Evolutionary conservation across 2,888 invertebrate genomes (phyloP).

Genomic region (Drosophila tanythrix): DNA sequence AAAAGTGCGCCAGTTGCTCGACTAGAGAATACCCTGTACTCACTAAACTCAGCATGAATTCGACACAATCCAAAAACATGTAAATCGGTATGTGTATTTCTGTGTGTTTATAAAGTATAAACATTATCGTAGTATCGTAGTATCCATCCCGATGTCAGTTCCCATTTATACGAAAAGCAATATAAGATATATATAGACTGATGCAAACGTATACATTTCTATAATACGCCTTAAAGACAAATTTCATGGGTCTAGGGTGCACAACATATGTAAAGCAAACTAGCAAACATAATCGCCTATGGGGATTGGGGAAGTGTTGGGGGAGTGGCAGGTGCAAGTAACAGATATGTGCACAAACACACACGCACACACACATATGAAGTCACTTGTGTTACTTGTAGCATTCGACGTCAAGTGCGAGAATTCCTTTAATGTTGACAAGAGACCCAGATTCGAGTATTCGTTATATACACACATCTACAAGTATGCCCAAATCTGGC

Average conservation of each 20-base stretch:
- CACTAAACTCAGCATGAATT: not conserved
- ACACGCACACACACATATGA: constrained; percentile 22
- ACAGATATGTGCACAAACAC: constrained; percentile 12
- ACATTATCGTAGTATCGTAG: not conserved
- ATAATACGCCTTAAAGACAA: not conserved
- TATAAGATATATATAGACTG: not conserved
- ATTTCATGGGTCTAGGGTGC: not conserved
- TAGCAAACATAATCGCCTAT: constrained; percentile 40
- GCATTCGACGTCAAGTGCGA: not conserved
- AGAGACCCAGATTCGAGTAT: constrained; percentile 2
- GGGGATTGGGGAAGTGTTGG: not conserved
- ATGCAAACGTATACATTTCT: not conserved
- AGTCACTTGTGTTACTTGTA: constrained; percentile 20
- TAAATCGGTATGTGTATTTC: not conserved
- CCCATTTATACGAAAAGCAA: not conserved
- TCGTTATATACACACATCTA: not conserved
- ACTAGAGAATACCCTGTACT: constrained; percentile 1
- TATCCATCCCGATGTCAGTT: not conserved
- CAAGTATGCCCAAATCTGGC: not conserved
- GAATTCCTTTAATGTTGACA: constrained; percentile 14
- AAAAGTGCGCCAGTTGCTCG: not conserved
- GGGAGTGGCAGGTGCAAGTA: not conserved
- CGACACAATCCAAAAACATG: not conserved
- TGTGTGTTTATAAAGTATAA: not conserved
- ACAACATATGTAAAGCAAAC: constrained; percentile 26